Evolutionary conservation across 2,797 vertebrate species (phyloP), one percentile per base, ranked within the genome.

Genomic region (Setipinna tenuifilis): DNA sequence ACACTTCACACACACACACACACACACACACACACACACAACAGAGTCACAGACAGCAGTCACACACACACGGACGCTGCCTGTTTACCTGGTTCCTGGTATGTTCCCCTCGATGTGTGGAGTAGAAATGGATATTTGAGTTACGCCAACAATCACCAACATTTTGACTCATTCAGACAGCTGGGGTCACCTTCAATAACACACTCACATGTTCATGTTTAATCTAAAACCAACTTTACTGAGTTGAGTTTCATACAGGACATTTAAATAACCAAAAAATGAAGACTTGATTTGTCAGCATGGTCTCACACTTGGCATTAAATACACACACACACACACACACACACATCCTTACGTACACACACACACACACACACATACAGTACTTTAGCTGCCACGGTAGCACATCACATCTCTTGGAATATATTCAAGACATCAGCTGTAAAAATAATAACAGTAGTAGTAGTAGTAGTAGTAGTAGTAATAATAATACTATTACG

Each of bases 231-330:
- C 86, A 89, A 93, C 94, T 94, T 94, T 90, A 90, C 94, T 95
- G 92, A 93, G 93, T 94, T 89, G 94, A 93, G 91, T 93, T 88
- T 94, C 95, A 93, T 95, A 94, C 94, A 94, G 92, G 94, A 94
- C 93, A 92, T 88, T 94, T 94, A 92, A 93, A 95, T 95, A 94
- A 94, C 93, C 93, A 95, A 95, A 95, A 96, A 94, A 95, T 95
- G 95, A 96, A 94, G 94, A 94, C 95, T 96, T 95, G 93, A 95
- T 95, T 96, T 95, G 93, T 95, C 95, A 95, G 95, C 94, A 95
- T 95, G 91, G 90, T 95, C 83, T 95, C 93, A 95, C 94, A 95
- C 94, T 95, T 95, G 95, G 95, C 95, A 95, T 95, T 95, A 95
- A 95, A 82, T 85, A 86, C 48, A 84, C 81, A 87, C 59, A 88